Percentiles rank a stretch among this genome's conserved stretches.
phyloP scores from a whole-genome alignment of 2,113 vertebrate genomes.

The Varanus salvator region DNA sequence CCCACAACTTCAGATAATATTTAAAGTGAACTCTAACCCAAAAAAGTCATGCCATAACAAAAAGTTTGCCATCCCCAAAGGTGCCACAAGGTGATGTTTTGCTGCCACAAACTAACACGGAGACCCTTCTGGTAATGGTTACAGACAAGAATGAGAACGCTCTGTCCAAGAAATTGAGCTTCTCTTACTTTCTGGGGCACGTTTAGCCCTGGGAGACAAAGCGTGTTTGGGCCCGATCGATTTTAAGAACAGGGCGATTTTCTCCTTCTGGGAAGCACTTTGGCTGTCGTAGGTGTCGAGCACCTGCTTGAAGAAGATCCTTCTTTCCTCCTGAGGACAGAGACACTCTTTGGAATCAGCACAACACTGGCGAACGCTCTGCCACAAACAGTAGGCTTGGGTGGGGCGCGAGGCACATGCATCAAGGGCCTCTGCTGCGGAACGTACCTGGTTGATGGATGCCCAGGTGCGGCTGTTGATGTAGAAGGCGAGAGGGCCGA shows the following conservation, averaged over 20 bases:
- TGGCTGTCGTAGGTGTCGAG: neutral
- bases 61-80: no score
- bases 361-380: neutral
- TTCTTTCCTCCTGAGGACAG: slow-evolving; percentile 58
- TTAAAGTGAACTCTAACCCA: no score
- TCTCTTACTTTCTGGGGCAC: slow-evolving; percentile 51
- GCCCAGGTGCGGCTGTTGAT: slow-evolving; percentile 62
- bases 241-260: slow-evolving; percentile 49
- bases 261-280: slow-evolving; percentile 23
- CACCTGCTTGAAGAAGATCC: slow-evolving; percentile 57
- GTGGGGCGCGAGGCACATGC: no score
- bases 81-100: neutral
- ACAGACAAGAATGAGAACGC: neutral
- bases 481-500: slow-evolving; percentile 63
- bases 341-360: neutral
- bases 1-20: no score
- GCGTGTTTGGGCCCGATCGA: neutral
- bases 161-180: neutral
- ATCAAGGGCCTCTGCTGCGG: accelerated
- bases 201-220: slow-evolving; percentile 4
- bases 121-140: neutral
- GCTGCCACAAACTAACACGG: neutral
- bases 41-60: no score
- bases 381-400: accelerated
- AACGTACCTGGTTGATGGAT: slow-evolving; percentile 63